Evolutionary conservation across 2,888 invertebrate species (phyloP), one percentile per base, ranked within the genome.

Genomic region (Diaperis boleti): DNA sequence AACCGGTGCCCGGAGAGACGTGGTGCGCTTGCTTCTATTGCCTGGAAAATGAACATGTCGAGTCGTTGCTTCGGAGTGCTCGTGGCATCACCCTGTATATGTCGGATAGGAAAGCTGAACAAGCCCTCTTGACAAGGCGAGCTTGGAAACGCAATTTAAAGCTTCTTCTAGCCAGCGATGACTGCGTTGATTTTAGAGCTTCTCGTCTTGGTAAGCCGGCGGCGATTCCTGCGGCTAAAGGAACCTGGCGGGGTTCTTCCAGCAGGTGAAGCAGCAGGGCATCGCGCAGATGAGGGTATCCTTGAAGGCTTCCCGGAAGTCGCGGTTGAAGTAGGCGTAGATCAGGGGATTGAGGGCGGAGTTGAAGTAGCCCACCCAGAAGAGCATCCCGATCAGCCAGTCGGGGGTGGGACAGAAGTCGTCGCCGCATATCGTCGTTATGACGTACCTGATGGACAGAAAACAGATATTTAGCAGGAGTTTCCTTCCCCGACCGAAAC

Each of bases 321-420:
- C 98, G 37, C 95, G 88, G 82, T 96, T 96, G 84, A 96, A 96
- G 82, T 95, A 96, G 67, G 96, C 96, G 83, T 96, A 96, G 75
- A 98, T 95, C 69, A 97, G 85, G 0, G 97, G 97, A 82, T 98
- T 98, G 60, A 97, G 85, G 50, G 95, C 94, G 8, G 95, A 95
- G 83, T 97, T 97, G 84, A 95, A 94, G 84, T 98, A 98, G 63
- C 98, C 98, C 74, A 98, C 93, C 98, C 97, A 97, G 81, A 92
- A 92, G 26, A 92, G 83, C 71, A 90, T 84, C 47, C 87, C 85
- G 37, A 91, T 89, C 26, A 92, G 83, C 71, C 88, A 84, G 57
- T 87, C 86, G 2, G 92, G 91, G 66, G 87, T 87, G 39, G 85
- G 84, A 76, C 90, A 90, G 31, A 68, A 49, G 11, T 82, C 85